These are phyloP conservation scores for Nipponia nippon DNA, from an alignment of 2,113 vertebrate genomes.

Conservation along the genomic window DNA sequence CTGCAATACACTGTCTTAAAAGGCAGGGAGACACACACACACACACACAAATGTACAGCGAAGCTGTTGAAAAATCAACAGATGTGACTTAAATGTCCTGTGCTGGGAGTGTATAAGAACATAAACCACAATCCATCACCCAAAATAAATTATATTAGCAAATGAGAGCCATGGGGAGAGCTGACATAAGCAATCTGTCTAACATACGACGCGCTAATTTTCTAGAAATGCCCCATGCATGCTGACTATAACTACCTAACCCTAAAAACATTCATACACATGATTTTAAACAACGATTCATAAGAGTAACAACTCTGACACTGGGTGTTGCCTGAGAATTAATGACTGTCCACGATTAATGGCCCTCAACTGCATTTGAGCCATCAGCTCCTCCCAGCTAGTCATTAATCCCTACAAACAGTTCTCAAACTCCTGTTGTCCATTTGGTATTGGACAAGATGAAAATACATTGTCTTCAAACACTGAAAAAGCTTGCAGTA, in stretches of 20 bases:
- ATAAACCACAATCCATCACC: not conserved
- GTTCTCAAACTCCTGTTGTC: not conserved
- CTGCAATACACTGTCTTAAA: not conserved
- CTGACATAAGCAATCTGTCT: conserved; percentile 8
- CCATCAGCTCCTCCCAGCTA: conserved; percentile 11
- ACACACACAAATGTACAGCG: not conserved
- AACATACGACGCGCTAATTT: not conserved
- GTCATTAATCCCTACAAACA: conserved; percentile 34
- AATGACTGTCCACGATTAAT: conserved; percentile 31
- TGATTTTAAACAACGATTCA: conserved; percentile 23
- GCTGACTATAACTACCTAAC: not conserved
- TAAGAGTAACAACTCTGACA: conserved; percentile 32
- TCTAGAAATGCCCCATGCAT: conserved; percentile 7
- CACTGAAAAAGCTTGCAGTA: not conserved
- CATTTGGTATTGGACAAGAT: not conserved
- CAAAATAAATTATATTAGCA: not conserved
- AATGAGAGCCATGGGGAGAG: not conserved
- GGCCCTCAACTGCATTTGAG: not conserved
- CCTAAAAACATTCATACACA: not conserved
- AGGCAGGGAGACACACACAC: not conserved
- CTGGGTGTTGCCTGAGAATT: conserved; percentile 49
- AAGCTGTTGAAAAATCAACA: conserved; percentile 6
- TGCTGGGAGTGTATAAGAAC: not conserved
- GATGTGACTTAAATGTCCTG: not conserved
- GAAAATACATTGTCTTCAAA: not conserved